Conservation (phyloP, 30 jellyfish, hydroid and myxozoan species). For the Aurelia coerulea region DNA sequence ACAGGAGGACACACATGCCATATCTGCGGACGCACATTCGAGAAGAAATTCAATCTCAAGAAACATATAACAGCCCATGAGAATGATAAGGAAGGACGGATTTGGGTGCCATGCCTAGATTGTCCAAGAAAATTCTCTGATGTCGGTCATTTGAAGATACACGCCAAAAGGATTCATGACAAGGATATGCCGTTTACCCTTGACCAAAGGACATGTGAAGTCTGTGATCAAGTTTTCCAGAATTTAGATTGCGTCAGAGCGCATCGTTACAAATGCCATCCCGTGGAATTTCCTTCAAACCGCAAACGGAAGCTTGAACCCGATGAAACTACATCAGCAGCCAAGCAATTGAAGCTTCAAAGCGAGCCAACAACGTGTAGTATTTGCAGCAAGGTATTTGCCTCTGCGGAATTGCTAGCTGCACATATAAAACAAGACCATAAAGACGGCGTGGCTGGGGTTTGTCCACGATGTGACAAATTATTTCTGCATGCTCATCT, state of each 20-base stretch:
- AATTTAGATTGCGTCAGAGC: background rate
- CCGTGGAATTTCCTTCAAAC: background rate
- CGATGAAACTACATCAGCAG: background rate
- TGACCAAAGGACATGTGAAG: background rate
- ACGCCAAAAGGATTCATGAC: constrained; percentile 1
- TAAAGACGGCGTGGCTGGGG: too few species aligned
- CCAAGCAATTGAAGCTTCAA: background rate
- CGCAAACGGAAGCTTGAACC: background rate
- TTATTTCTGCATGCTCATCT: background rate
- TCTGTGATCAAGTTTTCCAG: background rate
- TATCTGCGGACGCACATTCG: too few species aligned
- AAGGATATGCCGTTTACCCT: background rate
- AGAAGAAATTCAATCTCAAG: too few species aligned
- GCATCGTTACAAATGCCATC: background rate
- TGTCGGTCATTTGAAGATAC: background rate
- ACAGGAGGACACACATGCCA: too few species aligned
- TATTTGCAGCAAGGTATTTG: background rate
- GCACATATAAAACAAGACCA: background rate
- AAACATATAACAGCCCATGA: background rate
- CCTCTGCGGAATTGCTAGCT: background rate
- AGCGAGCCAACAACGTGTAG: background rate
- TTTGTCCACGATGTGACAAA: background rate
- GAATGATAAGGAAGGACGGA: background rate
- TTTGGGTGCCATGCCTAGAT: background rate
- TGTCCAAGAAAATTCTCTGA: background rate